Evolutionary conservation across 2,113 vertebrate species (phyloP).

Genomic region (Erythrocercus mccallii): DNA sequence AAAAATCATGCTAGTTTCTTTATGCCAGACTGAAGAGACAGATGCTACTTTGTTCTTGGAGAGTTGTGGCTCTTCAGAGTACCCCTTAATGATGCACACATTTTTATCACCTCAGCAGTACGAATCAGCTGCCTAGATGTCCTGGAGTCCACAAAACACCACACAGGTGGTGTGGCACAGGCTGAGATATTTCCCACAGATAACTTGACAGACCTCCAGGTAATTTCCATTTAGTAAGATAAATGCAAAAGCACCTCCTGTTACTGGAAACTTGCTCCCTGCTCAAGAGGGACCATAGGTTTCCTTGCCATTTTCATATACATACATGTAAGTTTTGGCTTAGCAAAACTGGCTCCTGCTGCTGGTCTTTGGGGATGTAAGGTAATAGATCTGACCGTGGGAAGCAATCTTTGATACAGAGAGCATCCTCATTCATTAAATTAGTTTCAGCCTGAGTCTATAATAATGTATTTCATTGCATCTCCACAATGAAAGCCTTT

Average conservation of each 20-base stretch:
- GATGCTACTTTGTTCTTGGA: background rate
- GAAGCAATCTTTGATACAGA: background rate
- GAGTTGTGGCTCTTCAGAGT: background rate
- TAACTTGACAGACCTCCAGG: background rate
- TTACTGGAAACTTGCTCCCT: background rate
- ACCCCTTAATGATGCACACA: background rate
- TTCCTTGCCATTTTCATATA: background rate
- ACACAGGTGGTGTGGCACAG: background rate
- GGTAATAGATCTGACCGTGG: background rate
- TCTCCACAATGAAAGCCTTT: background rate
- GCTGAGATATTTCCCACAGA: background rate
- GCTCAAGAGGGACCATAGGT: background rate
- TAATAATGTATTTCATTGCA: background rate
- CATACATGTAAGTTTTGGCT: background rate
- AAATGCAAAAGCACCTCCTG: background rate
- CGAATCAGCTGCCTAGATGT: background rate
- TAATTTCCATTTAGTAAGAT: background rate
- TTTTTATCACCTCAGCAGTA: background rate
- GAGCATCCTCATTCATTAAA: background rate
- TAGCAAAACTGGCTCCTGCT: background rate
- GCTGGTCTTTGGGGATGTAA: background rate
- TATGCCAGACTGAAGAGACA: background rate
- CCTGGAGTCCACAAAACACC: background rate
- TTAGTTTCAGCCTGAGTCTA: background rate
- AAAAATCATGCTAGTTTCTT: background rate